Evolutionary conservation across 35 echinoderm and acorn worm species (phyloP).

Genomic region (Ptychodera flava): DNA sequence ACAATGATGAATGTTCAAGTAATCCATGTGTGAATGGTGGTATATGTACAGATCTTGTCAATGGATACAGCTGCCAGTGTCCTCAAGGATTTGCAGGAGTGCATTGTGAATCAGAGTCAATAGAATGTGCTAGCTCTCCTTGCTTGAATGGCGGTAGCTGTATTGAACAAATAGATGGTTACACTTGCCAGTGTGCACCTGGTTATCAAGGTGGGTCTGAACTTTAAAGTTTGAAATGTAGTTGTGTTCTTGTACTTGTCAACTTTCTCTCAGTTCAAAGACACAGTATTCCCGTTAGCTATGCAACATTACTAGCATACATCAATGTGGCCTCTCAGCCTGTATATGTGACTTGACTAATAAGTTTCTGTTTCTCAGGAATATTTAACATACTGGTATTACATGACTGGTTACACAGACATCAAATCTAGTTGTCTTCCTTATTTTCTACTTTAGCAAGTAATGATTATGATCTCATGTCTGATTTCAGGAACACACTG

Average conservation of each 20-base stretch:
- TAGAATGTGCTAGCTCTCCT: slow-evolving; percentile 6
- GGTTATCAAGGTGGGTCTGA: slow-evolving; percentile 10
- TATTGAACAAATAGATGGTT: not conserved
- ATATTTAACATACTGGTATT: too few relatives aligned
- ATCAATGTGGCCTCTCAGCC: too few relatives aligned
- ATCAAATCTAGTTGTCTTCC: too few relatives aligned
- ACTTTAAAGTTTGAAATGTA: not conserved
- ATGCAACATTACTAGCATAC: not conserved
- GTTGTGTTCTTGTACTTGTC: not conserved
- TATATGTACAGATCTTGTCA: not conserved
- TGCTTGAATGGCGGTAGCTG: slow-evolving; percentile 10
- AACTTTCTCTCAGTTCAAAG: not conserved
- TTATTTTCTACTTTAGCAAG: too few relatives aligned
- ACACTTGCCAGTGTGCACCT: not conserved
- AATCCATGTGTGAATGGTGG: slow-evolving; percentile 3
- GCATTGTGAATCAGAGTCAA: not conserved
- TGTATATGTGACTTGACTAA: too few relatives aligned
- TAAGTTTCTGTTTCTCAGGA: too few relatives aligned
- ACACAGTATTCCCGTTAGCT: not conserved
- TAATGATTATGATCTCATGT: too few relatives aligned
- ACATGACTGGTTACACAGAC: too few relatives aligned
- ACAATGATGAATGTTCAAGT: slow-evolving; percentile 14
- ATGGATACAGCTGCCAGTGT: slow-evolving; percentile 11
- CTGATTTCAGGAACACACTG: too few relatives aligned
- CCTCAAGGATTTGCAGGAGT: not conserved